Evolutionary conservation across 2,113 vertebrate genomes (phyloP).

Genomic region (Pterophyllum scalare): DNA sequence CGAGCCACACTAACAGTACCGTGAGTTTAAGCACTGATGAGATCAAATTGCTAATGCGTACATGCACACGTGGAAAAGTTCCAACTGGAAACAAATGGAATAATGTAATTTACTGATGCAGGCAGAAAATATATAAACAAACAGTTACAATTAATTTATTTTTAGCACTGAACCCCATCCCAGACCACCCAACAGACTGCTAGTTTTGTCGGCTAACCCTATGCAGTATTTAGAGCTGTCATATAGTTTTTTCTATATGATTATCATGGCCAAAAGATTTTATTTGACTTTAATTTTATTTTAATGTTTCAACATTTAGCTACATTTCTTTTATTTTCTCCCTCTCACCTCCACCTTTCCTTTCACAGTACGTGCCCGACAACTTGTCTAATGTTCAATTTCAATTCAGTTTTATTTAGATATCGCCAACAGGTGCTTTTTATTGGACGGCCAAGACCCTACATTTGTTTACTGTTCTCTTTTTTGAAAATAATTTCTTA

Average conservation of each 20-base stretch:
- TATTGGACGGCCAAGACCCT: not conserved
- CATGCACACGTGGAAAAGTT: not conserved
- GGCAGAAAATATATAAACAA: not conserved
- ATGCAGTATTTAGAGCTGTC: too few relatives aligned
- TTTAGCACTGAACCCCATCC: not conserved
- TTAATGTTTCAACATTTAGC: not conserved
- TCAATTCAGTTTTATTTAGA: not conserved
- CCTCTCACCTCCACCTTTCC: not conserved
- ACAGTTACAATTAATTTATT: not conserved
- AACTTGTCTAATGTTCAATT: not conserved
- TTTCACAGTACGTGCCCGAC: not conserved
- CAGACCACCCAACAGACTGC: not conserved
- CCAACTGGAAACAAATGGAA: not conserved
- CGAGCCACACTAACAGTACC: rapidly evolving
- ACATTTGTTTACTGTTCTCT: too few relatives aligned
- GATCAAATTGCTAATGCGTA: not conserved
- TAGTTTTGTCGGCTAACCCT: not conserved
- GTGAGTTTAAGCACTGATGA: not conserved
- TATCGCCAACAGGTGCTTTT: not conserved
- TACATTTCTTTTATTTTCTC: not conserved
- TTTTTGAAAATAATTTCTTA: not conserved
- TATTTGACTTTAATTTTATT: too few relatives aligned
- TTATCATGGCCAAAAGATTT: not conserved
- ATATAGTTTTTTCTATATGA: too few relatives aligned
- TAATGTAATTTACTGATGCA: not conserved